Conservation (phyloP, 2,797 vertebrate species). For the Cheirogaleus major region DNA sequence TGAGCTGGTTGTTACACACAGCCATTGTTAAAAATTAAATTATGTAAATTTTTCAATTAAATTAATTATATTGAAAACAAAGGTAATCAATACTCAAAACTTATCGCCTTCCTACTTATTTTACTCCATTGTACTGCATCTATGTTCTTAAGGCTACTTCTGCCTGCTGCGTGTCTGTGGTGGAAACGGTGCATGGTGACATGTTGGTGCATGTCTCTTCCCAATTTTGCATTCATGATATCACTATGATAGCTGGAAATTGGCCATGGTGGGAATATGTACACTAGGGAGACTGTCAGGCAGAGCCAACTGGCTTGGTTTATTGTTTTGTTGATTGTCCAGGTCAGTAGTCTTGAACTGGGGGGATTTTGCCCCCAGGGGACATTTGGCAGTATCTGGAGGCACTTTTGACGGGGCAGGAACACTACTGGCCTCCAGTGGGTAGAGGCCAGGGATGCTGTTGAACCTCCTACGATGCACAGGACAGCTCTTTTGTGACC, state of each 20-base stretch:
- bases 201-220: background rate
- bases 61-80: background rate
- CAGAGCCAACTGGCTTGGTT: accelerated
- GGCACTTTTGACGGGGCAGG: background rate
- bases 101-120: too few species aligned
- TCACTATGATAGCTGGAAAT: background rate
- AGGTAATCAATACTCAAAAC: background rate
- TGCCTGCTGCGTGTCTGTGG: accelerated
- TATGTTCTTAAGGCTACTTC: background rate
- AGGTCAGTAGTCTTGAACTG: background rate
- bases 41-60: background rate
- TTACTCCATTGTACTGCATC: too few species aligned
- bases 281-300: background rate
- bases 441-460: too few species aligned
- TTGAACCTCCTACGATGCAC: accelerated
- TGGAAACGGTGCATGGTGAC: too few species aligned
- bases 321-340: background rate
- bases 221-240: background rate
- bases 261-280: background rate
- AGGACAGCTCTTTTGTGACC: accelerated
- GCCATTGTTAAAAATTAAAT: background rate
- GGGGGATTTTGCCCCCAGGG: background rate
- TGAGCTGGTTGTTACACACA: background rate
- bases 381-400: background rate
- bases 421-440: background rate